Evolutionary conservation across 2,113 vertebrate species (phyloP).

Genomic region (Burhinus oedicnemus): DNA sequence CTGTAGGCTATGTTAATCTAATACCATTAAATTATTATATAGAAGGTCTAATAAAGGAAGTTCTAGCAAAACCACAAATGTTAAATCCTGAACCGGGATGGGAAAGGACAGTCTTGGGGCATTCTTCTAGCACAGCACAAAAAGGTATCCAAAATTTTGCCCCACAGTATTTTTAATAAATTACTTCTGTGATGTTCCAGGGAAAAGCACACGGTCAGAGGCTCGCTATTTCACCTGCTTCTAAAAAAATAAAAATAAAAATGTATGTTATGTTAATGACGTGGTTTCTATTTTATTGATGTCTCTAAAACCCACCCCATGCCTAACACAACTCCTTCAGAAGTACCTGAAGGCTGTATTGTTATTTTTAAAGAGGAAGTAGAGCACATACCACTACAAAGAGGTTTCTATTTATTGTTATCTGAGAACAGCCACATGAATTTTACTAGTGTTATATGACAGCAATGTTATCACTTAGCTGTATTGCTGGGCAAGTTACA

Average conservation of each 20-base stretch:
- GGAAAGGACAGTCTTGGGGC: background rate
- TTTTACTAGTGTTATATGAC: background rate
- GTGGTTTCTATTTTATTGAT: background rate
- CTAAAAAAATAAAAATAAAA: background rate
- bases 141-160: background rate
- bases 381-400: background rate
- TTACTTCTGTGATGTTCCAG: background rate
- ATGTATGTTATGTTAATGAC: background rate
- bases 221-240: background rate
- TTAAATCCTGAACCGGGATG: background rate
- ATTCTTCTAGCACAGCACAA: background rate
- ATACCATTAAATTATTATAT: background rate
- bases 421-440: background rate
- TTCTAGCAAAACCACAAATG: background rate
- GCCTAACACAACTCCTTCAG: background rate
- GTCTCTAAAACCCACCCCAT: background rate
- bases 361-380: background rate
- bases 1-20: background rate
- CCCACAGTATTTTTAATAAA: background rate
- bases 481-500: background rate
- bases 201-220: background rate
- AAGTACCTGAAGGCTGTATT: background rate
- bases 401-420: background rate
- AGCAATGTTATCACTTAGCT: background rate
- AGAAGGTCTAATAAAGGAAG: background rate